phyloP scores from a whole-genome alignment of 2,113 vertebrate genomes.

The Carollia perspicillata region DNA sequence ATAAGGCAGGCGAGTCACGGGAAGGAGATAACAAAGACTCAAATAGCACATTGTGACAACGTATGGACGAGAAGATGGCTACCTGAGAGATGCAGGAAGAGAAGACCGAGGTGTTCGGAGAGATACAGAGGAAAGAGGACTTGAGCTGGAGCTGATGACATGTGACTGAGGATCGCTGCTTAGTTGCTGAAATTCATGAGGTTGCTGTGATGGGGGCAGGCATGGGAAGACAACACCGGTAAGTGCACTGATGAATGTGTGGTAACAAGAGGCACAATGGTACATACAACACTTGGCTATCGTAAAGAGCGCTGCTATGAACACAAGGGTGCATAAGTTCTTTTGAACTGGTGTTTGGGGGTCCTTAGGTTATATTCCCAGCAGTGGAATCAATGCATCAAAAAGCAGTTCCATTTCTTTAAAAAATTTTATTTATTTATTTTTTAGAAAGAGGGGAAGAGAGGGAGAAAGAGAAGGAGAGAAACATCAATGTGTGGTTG shows the following conservation, averaged over 20 bases:
- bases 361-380: too few species aligned
- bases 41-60: fast-evolving
- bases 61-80: background rate
- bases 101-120: background rate
- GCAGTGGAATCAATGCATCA: too few species aligned
- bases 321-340: too few species aligned
- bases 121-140: background rate
- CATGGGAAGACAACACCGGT: fast-evolving
- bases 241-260: fast-evolving
- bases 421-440: too few species aligned
- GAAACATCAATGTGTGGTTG: too few species aligned
- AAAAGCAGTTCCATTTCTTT: too few species aligned
- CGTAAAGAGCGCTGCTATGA: too few species aligned
- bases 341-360: too few species aligned
- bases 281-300: background rate
- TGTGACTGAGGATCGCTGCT: background rate
- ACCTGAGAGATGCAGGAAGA: background rate
- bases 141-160: background rate
- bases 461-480: too few species aligned
- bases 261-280: fast-evolving
- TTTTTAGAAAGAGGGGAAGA: too few species aligned
- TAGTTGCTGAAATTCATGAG: background rate
- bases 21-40: background rate
- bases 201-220: fast-evolving
- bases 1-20: background rate